Evolutionary conservation across 92 coral and sea anemone species (phyloP).

Genomic region (Palythoa grandis): DNA sequence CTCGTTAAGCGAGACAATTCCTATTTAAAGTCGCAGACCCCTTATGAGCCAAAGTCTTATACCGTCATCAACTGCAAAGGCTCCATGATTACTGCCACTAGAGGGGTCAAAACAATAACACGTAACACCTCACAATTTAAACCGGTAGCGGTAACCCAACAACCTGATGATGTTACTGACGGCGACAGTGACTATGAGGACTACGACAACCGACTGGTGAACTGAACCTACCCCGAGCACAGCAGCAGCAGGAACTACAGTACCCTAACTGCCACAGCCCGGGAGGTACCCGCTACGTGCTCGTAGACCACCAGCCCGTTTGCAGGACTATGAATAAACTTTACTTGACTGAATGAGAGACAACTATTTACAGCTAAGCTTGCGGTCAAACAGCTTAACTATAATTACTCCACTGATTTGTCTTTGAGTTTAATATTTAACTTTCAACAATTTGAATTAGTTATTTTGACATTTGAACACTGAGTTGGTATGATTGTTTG

Average conservation of each 20-base stretch:
- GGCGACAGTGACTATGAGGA: neutral
- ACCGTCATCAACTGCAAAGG: too few relatives aligned
- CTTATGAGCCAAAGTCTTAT: too few relatives aligned
- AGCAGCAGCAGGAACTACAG: slow-evolving; percentile 11
- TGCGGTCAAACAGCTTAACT: neutral
- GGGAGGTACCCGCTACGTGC: neutral
- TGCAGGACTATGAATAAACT: slow-evolving; percentile 19
- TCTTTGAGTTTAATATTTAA: neutral
- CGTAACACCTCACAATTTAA: slow-evolving; percentile 20
- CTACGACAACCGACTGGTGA: too few relatives aligned
- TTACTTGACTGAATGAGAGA: slow-evolving; percentile 3
- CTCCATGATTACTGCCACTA: too few relatives aligned
- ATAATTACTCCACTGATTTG: neutral
- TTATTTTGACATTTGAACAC: neutral
- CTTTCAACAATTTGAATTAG: neutral
- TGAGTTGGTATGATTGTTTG: neutral
- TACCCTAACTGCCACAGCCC: neutral
- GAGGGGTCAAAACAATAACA: neutral
- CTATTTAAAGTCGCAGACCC: too few relatives aligned
- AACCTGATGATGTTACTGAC: neutral
- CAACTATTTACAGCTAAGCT: slow-evolving; percentile 2
- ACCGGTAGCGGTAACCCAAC: neutral
- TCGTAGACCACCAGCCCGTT: slow-evolving; percentile 13
- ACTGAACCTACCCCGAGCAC: neutral
- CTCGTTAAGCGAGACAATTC: too few relatives aligned